A percentile compares a stretch with the other conserved stretches of the same genome.
These are phyloP conservation scores for Thysanoteuthis rhombus DNA, from an alignment of 2,888 invertebrate genomes.

Conservation along the genomic window DNA sequence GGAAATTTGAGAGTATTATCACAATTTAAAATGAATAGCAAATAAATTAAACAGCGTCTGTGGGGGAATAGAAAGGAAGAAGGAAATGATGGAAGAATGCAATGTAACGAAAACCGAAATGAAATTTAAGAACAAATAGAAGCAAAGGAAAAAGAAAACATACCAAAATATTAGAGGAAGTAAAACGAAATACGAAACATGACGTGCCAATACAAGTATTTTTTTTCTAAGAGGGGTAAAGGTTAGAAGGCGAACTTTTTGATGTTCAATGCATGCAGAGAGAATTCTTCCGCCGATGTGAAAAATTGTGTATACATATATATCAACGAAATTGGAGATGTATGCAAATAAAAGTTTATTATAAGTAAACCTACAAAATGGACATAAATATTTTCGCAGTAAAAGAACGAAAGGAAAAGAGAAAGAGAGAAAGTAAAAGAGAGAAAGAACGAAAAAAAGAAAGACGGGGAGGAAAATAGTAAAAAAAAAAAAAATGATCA, in stretches of 20 bases:
- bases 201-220: background rate
- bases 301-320: background rate
- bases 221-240: too few relatives aligned
- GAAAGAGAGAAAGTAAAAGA: background rate
- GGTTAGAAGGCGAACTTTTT: too few relatives aligned
- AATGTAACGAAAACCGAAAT: background rate
- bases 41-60: background rate
- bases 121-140: background rate
- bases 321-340: background rate
- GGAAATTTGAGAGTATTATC: background rate
- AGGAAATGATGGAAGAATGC: background rate
- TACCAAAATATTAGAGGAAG: background rate
- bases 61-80: background rate
- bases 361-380: too few relatives aligned
- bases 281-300: background rate
- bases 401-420: background rate
- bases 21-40: background rate
- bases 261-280: background rate
- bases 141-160: background rate
- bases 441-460: background rate
- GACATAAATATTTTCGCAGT: background rate
- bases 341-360: background rate
- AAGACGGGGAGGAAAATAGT: background rate
- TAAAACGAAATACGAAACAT: background rate
- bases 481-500: background rate